Evolutionary conservation across 2,797 vertebrate genomes (phyloP).

Genomic region (Gorsachius magnificus): DNA sequence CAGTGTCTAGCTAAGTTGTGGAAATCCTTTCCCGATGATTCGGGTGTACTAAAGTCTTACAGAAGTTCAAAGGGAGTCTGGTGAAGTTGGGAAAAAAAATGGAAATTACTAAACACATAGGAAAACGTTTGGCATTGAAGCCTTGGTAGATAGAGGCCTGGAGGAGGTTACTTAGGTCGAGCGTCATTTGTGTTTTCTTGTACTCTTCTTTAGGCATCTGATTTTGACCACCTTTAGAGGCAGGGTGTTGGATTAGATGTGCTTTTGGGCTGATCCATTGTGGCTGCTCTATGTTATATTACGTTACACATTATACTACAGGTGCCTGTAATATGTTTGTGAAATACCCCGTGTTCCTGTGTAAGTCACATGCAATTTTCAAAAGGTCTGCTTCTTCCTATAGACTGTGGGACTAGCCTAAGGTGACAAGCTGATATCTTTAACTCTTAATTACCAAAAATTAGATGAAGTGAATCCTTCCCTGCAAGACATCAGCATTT

Average conservation of each 20-base stretch:
- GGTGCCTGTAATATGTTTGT: not conserved
- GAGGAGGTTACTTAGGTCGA: not conserved
- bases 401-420: not conserved
- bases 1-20: not conserved
- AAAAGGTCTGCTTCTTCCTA: not conserved
- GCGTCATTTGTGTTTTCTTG: not conserved
- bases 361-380: not conserved
- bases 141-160: not conserved
- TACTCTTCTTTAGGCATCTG: not conserved
- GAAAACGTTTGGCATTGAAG: not conserved
- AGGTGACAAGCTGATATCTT: not conserved
- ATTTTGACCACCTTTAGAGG: not conserved
- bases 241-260: not conserved
- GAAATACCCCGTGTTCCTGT: not conserved
- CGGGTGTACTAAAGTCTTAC: not conserved
- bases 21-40: not conserved
- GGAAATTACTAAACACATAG: not conserved
- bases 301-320: not conserved
- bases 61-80: not conserved
- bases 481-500: not conserved
- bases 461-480: not conserved
- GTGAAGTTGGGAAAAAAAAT: not conserved
- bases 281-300: not conserved
- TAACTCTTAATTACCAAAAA: not conserved
- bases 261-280: not conserved